These are phyloP conservation scores for Meteorus cinctellus DNA, from an alignment of 2,888 invertebrate species.

Conservation along the genomic window DNA sequence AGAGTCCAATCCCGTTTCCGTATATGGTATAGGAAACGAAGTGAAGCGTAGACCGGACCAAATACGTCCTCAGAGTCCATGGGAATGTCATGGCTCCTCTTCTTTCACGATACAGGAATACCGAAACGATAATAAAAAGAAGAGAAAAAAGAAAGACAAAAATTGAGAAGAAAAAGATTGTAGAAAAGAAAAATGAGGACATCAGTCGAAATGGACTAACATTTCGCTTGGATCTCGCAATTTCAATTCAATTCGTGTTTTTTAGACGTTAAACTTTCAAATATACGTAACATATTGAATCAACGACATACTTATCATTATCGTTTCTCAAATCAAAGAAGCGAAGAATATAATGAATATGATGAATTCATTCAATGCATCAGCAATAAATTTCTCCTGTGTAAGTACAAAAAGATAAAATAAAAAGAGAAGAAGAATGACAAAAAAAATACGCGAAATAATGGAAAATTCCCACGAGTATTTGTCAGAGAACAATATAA, in stretches of 20 bases:
- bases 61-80: constrained; percentile 31
- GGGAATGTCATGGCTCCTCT: background rate
- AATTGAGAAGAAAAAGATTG: constrained; percentile 9
- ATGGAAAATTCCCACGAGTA: constrained; percentile 25
- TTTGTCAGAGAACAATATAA: constrained; percentile 35
- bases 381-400: constrained; percentile 8
- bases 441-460: constrained; percentile 20
- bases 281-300: background rate
- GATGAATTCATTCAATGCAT: constrained; percentile 4
- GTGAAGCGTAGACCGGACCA: constrained; percentile 37
- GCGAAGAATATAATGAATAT: background rate
- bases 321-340: background rate
- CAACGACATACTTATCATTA: background rate
- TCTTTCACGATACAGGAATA: background rate
- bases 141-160: constrained; percentile 6
- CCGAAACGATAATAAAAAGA: constrained; percentile 17
- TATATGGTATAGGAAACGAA: constrained; percentile 47
- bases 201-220: constrained; percentile 32
- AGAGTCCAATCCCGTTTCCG: constrained; percentile 48
- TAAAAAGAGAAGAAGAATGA: constrained; percentile 19
- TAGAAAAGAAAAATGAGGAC: constrained; percentile 12
- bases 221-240: constrained; percentile 22
- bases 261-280: background rate
- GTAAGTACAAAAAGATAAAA: constrained; percentile 32
- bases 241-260: background rate